Conservation (phyloP, 2,888 invertebrate species). For the Tetragonula carbonaria region DNA sequence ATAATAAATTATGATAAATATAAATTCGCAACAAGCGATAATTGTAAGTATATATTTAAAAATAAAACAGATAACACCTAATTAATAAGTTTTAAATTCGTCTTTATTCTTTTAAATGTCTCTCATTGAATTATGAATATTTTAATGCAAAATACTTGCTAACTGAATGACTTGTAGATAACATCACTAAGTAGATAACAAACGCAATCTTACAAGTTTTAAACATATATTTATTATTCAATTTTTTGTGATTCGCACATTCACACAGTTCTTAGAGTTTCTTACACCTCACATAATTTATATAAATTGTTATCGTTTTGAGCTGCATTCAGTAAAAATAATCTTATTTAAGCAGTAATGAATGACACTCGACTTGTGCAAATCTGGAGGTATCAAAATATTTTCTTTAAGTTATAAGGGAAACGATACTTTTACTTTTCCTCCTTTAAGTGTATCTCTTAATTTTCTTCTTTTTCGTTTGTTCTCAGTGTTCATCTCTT, state of each 20-base stretch:
- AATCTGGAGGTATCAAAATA: slow-evolving; percentile 83
- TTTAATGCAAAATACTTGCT: neutral
- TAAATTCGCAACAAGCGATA: too few relatives aligned
- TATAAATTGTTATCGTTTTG: slow-evolving; percentile 72
- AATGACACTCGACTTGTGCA: slow-evolving; percentile 79
- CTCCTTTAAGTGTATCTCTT: slow-evolving; percentile 41
- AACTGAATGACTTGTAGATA: neutral
- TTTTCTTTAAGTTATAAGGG: slow-evolving; percentile 77
- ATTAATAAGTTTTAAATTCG: neutral
- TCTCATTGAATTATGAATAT: neutral
- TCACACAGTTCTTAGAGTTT: slow-evolving; percentile 73
- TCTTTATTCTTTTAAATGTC: neutral
- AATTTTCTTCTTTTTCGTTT: slow-evolving; percentile 55
- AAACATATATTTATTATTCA: slow-evolving; percentile 81
- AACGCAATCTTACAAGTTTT: slow-evolving; percentile 70
- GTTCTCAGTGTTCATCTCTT: slow-evolving; percentile 65
- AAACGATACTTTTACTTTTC: slow-evolving; percentile 64
- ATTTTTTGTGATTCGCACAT: slow-evolving; percentile 78
- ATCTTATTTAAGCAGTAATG: slow-evolving; percentile 78
- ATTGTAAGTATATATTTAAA: neutral
- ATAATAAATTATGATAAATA: neutral
- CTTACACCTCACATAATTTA: slow-evolving; percentile 64
- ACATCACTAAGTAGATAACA: slow-evolving; percentile 1
- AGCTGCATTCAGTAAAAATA: slow-evolving; percentile 81
- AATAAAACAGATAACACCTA: neutral